Evolutionary conservation across 2,888 invertebrate species (phyloP), one percentile per base, ranked within the genome.

Genomic region (Chaitophorus viminalis): DNA sequence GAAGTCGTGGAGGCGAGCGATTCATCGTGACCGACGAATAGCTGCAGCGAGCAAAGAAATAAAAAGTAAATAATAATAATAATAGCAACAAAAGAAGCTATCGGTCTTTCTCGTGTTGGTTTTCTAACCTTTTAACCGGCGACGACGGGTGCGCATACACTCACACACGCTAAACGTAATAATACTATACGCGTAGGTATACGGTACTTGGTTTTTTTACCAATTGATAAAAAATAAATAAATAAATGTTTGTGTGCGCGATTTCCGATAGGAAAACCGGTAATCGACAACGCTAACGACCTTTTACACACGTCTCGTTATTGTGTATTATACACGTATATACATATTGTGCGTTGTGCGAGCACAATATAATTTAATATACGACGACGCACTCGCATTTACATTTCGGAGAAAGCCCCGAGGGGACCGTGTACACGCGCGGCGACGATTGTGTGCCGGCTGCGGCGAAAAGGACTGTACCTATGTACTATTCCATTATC

Each of bases 261-360:
- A 82, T 82, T 82, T 82, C 72, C 82, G 82, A 82, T 82, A 72
- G 74, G 36, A 74, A 74, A 83, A 83, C 82, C 82, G 82, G 82
- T 83, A 83, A 82, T 36, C 29, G 74, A 72, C 72, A 3, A n/a
- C 29, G 25, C 29, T 21, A 65, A 79, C 68, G 46, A 68, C 46
- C 81, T 70, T 46, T 68, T 46, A 8, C 72, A 25, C 31, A 31
- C 68, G 46, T 17, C 46, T 68, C 31, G 39, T 65, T 33, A 18
- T 29, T 21, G 31, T 46, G 25, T 29, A 14, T n/a, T n/a, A n/a
- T 14, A 46, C 14, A 14, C 1, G 11, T 46, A 14, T 14, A 11
- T 39, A 4, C 14, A 54, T 11, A 3, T 54, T 54, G 2, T 8
- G 3, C 3, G 4, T 54, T 18, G 3, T 54, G 11, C 11, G 14